Percentiles rank a stretch among this genome's conserved stretches.
These are phyloP conservation scores for Cladorhizidae sp. DNA, from an alignment of 37 sponge, comb jelly and placozoan genomes.

Conservation along the genomic window DNA sequence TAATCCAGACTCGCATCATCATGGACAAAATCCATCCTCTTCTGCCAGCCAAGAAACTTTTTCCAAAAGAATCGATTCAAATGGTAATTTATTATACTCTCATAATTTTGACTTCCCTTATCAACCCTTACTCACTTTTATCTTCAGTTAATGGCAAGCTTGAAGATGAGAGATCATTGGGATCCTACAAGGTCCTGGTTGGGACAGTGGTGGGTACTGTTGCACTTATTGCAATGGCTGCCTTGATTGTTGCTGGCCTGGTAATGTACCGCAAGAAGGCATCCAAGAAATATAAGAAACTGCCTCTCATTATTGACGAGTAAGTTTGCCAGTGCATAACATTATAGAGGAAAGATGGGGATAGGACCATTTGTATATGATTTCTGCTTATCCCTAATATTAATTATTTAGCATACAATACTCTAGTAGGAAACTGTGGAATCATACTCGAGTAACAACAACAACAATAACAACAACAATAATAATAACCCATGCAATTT, in stretches of 20 bases:
- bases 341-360: no score
- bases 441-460: no score
- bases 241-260: not conserved
- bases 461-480: no score
- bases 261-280: not conserved
- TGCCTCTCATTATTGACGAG: not conserved
- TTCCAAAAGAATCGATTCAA: not conserved
- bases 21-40: no score
- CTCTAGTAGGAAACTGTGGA: no score
- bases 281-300: not conserved
- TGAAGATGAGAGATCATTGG: not conserved
- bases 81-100: not conserved
- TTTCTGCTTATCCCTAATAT: no score
- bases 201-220: not conserved
- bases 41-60: not conserved
- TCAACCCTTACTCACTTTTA: not conserved
- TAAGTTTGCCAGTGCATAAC: no score
- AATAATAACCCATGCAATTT: no score
- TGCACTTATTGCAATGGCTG: not conserved
- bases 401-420: no score
- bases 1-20: no score
- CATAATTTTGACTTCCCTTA: not conserved
- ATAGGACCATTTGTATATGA: no score
- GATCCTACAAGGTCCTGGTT: not conserved
- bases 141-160: not conserved